Conservation (phyloP, 2,113 vertebrate genomes). For the Gasterosteus aculeatus region DNA sequence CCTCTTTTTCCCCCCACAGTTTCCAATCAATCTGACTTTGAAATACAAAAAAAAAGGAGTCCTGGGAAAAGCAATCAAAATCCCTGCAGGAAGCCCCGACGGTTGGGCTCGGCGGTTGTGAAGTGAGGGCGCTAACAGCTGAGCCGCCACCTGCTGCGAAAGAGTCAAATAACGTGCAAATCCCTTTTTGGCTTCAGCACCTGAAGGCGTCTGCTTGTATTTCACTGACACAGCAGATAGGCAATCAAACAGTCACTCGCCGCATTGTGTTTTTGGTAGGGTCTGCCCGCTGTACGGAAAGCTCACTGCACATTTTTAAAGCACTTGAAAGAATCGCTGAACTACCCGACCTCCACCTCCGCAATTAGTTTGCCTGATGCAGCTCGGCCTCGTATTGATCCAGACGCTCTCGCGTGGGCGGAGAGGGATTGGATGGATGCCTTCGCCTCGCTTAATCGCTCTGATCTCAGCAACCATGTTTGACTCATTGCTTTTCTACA, state of each 20-base stretch:
- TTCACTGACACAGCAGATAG: conserved; percentile 39
- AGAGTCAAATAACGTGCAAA: conserved; percentile 49
- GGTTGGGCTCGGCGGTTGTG: conserved; percentile 5
- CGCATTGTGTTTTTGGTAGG: conserved; percentile 26
- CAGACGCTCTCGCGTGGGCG: conserved; percentile 23
- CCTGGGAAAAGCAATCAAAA: conserved; percentile 54
- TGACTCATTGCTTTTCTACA: conserved; percentile 40
- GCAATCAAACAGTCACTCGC: conserved; percentile 26
- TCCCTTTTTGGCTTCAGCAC: conserved; percentile 27
- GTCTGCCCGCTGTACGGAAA: conserved; percentile 17
- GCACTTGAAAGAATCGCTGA: conserved; percentile 62
- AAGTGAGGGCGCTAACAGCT: conserved; percentile 27
- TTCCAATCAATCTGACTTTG: conserved; percentile 61
- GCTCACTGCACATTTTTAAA: conserved; percentile 46
- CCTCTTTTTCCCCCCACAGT: conserved; percentile 24
- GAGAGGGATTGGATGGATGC: conserved; percentile 52
- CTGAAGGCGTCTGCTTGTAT: conserved; percentile 23
- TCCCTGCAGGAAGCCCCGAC: conserved; percentile 32
- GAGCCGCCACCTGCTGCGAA: conserved; percentile 38
- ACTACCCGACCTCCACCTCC: conserved; percentile 59
- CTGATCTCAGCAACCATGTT: conserved; percentile 45
- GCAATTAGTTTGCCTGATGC: conserved; percentile 72
- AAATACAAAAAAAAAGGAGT: conserved; percentile 30
- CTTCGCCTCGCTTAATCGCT: conserved; percentile 30
- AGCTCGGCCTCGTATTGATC: conserved; percentile 66